Percentiles rank a stretch among this genome's conserved stretches.
Conservation (phyloP, 2,888 invertebrate species). For the Drosophila tanythrix region DNA sequence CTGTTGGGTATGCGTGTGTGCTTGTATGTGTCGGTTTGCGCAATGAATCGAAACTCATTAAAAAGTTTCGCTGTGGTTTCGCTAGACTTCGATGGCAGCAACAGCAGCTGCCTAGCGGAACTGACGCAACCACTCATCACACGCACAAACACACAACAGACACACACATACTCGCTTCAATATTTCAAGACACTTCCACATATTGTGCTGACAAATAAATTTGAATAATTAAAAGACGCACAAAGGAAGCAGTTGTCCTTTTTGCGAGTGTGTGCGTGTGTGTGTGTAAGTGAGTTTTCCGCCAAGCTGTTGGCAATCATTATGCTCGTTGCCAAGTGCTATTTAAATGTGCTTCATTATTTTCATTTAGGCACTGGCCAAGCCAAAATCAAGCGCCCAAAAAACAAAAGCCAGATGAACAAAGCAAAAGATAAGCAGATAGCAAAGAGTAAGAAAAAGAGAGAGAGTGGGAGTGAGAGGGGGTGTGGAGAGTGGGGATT, state of each 20-base stretch:
- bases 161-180: slow-evolving; percentile 14
- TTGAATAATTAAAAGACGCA: slow-evolving; percentile 75
- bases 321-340: slow-evolving; percentile 54
- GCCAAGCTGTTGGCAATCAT: slow-evolving; percentile 43
- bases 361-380: slow-evolving; percentile 48
- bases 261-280: slow-evolving; percentile 29
- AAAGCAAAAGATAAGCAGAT: slow-evolving; percentile 70
- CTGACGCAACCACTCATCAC: slow-evolving; percentile 23
- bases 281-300: slow-evolving; percentile 9
- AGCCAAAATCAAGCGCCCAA: slow-evolving; percentile 16
- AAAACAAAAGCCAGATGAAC: slow-evolving; percentile 62
- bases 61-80: slow-evolving; percentile 75
- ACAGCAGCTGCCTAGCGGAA: slow-evolving; percentile 53
- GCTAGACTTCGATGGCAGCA: slow-evolving; percentile 32
- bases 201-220: slow-evolving; percentile 74
- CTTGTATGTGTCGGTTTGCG: slow-evolving; percentile 43
- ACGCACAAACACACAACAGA: slow-evolving; percentile 18
- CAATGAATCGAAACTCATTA: slow-evolving; percentile 82
- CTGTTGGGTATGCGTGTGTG: slow-evolving; percentile 13
- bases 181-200: slow-evolving; percentile 47
- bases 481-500: neutral
- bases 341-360: slow-evolving; percentile 70
- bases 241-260: slow-evolving; percentile 75
- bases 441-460: neutral
- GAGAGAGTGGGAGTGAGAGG: fast-evolving